Evolutionary conservation across 2,113 vertebrate species (phyloP), one percentile per base, ranked within the genome.

Genomic region (Verasper variegatus): DNA sequence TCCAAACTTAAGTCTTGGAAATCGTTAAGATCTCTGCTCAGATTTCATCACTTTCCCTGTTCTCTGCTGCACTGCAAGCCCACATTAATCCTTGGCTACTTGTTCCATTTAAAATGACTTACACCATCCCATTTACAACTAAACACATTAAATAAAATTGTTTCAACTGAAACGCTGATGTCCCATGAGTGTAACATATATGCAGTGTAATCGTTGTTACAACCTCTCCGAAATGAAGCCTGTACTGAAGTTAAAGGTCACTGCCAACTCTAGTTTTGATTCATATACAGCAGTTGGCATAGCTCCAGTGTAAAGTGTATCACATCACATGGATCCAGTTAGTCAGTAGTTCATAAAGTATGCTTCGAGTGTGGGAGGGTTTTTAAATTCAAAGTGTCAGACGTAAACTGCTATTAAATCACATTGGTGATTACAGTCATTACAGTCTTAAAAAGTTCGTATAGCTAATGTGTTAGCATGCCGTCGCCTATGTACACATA

Each of bases 231-330:
- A 61, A 55, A 17, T 74, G 60, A 20, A 71, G 47, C 23, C 15
- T 62, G 55, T 63, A 1, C 24, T 56, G 31, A 73, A 49, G 23
- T 58, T 60, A 60, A 82, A 71, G 58, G 65, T 82, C 72, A 62
- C 13, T 58, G 58, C 27, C 0, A 40, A 52, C 23, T 49, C 3
- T 27, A n/a, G 47, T 49, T 49, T 5, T 4, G 37, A 14, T 61
- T 55, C 10, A 63, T n/a, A 23, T 54, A 27, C 13, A 27, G 56
- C 27, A 24, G 21, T 24, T 45, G 45, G 9, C 2, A 27, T 4
- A 21, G 0, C 18, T 0, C 27, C n/a, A 24, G n/a, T 60, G 18
- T 42, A 12, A 42, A 42, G 10, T 42, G 10, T 42, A 42, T 12
- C 12, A 12, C 12, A 42, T 12, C 40, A 60, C 8, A 12, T 55